phyloP scores from a whole-genome alignment of 1,140 invertebrate genomes.

The Oedothorax gibbosus region DNA sequence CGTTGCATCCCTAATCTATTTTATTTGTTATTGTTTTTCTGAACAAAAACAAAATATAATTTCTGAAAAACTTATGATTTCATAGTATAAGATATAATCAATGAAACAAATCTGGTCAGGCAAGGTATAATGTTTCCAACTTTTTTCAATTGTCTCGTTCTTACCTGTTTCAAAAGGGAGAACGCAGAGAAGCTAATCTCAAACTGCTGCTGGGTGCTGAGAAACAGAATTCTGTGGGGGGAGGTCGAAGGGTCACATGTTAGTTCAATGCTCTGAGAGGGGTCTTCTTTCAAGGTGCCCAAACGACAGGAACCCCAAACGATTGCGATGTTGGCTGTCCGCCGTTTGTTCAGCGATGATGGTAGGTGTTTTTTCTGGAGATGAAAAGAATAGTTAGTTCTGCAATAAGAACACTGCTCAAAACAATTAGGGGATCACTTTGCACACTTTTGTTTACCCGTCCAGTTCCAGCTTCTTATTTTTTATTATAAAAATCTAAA shows the following conservation, averaged over 20 bases:
- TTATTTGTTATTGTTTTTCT: too few relatives aligned
- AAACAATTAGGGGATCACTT: too few relatives aligned
- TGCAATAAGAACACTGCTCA: too few relatives aligned
- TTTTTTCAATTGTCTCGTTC: background rate
- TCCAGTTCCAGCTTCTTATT: too few relatives aligned
- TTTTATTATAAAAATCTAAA: too few relatives aligned
- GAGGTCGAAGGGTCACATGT: slow-evolving; percentile 24
- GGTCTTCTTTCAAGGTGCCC: slow-evolving; percentile 11
- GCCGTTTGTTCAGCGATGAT: slow-evolving; percentile 33
- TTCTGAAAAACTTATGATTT: too few relatives aligned
- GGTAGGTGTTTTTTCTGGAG: slow-evolving; percentile 4
- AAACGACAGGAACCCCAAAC: slow-evolving; percentile 30
- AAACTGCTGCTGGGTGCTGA: slow-evolving; percentile 20
- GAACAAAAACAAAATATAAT: too few relatives aligned
- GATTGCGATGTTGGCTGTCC: slow-evolving; percentile 19
- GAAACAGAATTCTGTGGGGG: slow-evolving; percentile 28
- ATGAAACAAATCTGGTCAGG: too few relatives aligned
- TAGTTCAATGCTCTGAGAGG: slow-evolving; percentile 1
- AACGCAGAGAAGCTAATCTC: slow-evolving; percentile 30
- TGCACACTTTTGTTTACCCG: too few relatives aligned
- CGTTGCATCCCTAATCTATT: too few relatives aligned
- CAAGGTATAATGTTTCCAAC: too few relatives aligned
- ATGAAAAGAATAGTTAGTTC: slow-evolving; percentile 1
- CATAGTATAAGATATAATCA: too few relatives aligned
- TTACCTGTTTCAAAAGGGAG: slow-evolving; percentile 49